A percentile compares a stretch with the other conserved stretches of the same genome.
Conservation (phyloP, 2,113 vertebrate species). For the Ranitomeya variabilis region DNA sequence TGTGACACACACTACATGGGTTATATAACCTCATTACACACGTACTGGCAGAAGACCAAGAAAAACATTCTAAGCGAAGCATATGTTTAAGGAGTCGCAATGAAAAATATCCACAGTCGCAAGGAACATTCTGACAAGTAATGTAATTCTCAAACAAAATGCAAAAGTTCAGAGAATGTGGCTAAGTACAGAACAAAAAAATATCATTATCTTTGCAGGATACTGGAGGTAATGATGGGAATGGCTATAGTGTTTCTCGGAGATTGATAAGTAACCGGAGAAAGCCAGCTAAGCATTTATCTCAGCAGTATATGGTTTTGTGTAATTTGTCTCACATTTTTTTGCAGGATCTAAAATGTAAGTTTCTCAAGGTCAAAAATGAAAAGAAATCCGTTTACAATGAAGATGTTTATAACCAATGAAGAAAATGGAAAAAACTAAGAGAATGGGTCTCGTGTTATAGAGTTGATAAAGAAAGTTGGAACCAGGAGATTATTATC, state of each 20-base stretch:
- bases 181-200: constrained; percentile 30
- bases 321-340: constrained; percentile 21
- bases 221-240: constrained; percentile 23
- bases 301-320: constrained; percentile 29
- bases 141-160: constrained; percentile 26
- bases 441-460: not conserved
- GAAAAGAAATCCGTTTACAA: not conserved
- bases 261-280: constrained; percentile 28
- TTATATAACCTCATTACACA: constrained; percentile 20
- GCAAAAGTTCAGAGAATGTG: constrained; percentile 33
- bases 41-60: not conserved
- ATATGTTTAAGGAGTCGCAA: not conserved
- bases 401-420: not conserved
- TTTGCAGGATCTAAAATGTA: constrained; percentile 21
- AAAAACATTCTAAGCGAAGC: constrained; percentile 29
- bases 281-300: constrained; percentile 24
- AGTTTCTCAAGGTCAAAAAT: constrained; percentile 31
- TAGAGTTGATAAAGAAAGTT: not conserved
- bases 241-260: constrained; percentile 14
- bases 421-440: not conserved
- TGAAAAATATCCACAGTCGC: not conserved
- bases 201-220: constrained; percentile 36
- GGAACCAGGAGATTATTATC: not conserved
- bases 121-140: not conserved
- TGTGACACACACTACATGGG: not conserved